phyloP scores from a whole-genome alignment of 2,888 invertebrate species.

The Bellardia pandia region DNA sequence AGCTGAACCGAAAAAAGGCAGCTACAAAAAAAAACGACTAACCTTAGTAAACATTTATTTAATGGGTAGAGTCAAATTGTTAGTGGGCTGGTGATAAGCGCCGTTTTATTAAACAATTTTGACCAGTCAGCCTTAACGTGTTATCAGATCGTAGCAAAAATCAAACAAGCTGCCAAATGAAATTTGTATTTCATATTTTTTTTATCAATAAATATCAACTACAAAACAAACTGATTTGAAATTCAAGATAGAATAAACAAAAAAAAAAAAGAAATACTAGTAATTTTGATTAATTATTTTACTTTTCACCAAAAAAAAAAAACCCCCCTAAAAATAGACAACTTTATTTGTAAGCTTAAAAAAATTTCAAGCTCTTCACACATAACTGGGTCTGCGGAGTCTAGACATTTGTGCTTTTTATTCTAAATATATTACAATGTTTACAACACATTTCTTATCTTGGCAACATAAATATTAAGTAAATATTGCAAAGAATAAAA shows the following conservation, averaged over 20 bases:
- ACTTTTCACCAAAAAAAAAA: background rate
- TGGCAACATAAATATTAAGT: conserved; percentile 19
- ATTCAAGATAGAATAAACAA: background rate
- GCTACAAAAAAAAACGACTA: no score
- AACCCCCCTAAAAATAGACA: no score
- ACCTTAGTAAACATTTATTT: background rate
- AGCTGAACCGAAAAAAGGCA: no score
- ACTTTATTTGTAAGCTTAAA: no score
- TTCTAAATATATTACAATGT: no score
- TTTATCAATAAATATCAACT: background rate
- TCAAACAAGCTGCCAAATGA: conserved; percentile 6
- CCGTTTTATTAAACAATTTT: conserved; percentile 26
- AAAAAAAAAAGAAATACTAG: background rate
- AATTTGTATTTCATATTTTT: conserved; percentile 4
- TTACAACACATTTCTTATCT: conserved; percentile 12
- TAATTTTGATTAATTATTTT: background rate
- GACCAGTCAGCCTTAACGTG: conserved; percentile 48
- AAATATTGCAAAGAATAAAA: conserved; percentile 43
- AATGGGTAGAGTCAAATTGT: background rate
- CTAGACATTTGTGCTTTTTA: background rate
- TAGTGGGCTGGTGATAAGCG: conserved; percentile 47
- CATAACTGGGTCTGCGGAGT: background rate
- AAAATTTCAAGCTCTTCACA: background rate
- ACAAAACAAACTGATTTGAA: background rate
- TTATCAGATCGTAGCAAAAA: conserved; percentile 39